Evolutionary conservation across 2,888 invertebrate species (phyloP).

Genomic region (Limenitis camilla): DNA sequence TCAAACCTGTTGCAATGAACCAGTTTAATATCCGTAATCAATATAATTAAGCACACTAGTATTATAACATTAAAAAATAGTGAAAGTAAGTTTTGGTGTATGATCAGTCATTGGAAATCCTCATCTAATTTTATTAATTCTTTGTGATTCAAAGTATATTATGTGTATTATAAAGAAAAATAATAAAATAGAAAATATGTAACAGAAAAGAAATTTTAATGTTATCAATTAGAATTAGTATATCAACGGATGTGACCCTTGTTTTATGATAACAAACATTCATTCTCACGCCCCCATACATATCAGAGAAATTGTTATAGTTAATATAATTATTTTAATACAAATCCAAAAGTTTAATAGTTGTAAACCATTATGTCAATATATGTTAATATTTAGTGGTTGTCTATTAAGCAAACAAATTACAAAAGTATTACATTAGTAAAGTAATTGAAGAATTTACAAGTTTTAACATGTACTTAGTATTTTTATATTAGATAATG

Average conservation of each 20-base stretch:
- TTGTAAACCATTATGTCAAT: no score
- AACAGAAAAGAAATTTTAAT: not conserved
- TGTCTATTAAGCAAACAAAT: no score
- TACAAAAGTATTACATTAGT: no score
- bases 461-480: no score
- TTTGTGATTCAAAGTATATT: no score
- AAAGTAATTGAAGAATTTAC: no score
- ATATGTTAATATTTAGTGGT: no score
- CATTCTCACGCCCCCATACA: not conserved
- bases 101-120: not conserved
- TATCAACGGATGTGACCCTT: conserved; percentile 1
- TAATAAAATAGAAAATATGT: not conserved
- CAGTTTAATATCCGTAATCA: not conserved
- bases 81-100: not conserved
- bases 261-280: not conserved
- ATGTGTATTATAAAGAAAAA: not conserved
- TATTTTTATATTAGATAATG: no score
- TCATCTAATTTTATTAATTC: not conserved
- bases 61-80: not conserved
- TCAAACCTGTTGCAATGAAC: not conserved
- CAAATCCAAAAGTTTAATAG: not conserved
- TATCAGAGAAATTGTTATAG: not conserved
- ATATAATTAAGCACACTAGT: not conserved
- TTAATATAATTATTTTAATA: not conserved
- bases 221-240: not conserved